These are phyloP conservation scores for Cistogaster globosa DNA, from an alignment of 2,888 invertebrate species.

Conservation along the genomic window DNA sequence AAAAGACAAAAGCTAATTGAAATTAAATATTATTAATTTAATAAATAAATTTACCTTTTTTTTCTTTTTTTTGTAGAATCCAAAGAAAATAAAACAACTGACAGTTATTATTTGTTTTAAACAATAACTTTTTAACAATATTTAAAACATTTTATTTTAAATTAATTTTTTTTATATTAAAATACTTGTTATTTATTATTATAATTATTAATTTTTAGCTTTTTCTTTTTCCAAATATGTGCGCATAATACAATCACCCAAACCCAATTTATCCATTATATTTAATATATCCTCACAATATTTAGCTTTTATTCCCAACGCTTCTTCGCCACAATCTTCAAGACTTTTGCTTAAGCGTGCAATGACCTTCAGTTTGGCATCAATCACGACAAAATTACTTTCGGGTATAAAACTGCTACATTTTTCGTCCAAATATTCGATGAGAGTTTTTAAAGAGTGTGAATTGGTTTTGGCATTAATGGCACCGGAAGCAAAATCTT, in stretches of 20 bases:
- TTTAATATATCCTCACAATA: slow-evolving; percentile 80
- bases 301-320: slow-evolving; percentile 76
- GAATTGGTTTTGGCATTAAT: slow-evolving; percentile 81
- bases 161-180: not conserved
- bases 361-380: slow-evolving; percentile 80
- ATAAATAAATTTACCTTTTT: too few species aligned
- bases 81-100: too few species aligned
- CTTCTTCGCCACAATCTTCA: slow-evolving; percentile 78
- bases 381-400: slow-evolving; percentile 81
- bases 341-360: slow-evolving; percentile 76
- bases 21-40: too few species aligned
- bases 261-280: slow-evolving; percentile 79
- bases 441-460: slow-evolving; percentile 77
- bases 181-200: slow-evolving; percentile 34
- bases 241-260: slow-evolving; percentile 81
- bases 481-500: slow-evolving; percentile 81
- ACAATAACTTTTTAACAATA: too few species aligned
- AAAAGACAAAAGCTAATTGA: too few species aligned
- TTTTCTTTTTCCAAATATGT: slow-evolving; percentile 77
- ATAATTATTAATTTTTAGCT: slow-evolving; percentile 38
- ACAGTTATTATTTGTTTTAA: too few species aligned
- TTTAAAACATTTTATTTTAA: slow-evolving; percentile 24
- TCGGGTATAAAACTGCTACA: slow-evolving; percentile 80
- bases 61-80: too few species aligned
- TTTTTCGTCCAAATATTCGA: slow-evolving; percentile 80